These are phyloP conservation scores for Sicus ferrugineus DNA, from an alignment of 2,888 invertebrate genomes.

Conservation along the genomic window DNA sequence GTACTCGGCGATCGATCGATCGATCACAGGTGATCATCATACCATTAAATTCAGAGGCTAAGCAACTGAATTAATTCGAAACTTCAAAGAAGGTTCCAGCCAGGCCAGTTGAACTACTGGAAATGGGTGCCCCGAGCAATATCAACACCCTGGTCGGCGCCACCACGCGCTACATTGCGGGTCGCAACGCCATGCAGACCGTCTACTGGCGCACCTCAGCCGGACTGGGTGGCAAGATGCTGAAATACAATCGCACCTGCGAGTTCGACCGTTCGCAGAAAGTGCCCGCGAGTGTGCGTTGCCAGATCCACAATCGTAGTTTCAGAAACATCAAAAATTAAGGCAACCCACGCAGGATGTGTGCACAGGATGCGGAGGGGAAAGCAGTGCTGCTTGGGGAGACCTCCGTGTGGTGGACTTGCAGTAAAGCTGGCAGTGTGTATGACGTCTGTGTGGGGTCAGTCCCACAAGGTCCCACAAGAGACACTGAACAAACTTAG, in stretches of 20 bases:
- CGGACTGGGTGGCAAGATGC: slow-evolving; percentile 65
- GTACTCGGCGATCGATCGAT: too few species aligned
- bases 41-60: too few species aligned
- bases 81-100: neutral
- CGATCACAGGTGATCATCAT: too few species aligned
- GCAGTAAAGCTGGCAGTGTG: neutral
- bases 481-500: too few species aligned
- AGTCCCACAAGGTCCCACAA: neutral
- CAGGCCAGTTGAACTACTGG: neutral
- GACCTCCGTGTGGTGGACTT: neutral
- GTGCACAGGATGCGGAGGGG: neutral
- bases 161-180: slow-evolving; percentile 76
- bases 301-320: slow-evolving; percentile 53
- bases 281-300: slow-evolving; percentile 65
- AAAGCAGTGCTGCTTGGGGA: neutral
- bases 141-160: slow-evolving; percentile 72
- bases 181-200: slow-evolving; percentile 78
- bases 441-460: neutral
- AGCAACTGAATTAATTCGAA: neutral
- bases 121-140: slow-evolving; percentile 54
- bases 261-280: slow-evolving; percentile 67
- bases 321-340: slow-evolving; percentile 40
- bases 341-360: neutral
- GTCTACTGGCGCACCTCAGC: slow-evolving; percentile 75
- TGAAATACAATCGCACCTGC: slow-evolving; percentile 69